Percentiles rank a stretch among this genome's conserved stretches.
Conservation (phyloP, 2,888 invertebrate species). For the Pseudococcus viburni region DNA sequence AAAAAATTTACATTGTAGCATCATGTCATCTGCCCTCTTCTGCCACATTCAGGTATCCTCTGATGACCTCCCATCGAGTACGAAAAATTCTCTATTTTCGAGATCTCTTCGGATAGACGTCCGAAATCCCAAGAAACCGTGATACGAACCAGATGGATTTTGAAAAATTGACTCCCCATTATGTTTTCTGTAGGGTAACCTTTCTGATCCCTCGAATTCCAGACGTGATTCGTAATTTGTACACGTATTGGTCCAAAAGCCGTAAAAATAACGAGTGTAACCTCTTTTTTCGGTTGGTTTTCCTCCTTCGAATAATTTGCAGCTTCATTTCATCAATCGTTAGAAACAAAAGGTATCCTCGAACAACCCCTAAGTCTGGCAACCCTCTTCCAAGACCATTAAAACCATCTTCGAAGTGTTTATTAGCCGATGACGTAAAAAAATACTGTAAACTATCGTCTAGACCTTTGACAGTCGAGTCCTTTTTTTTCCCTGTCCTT, state of each 20-base stretch:
- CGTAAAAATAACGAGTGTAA: constrained; percentile 26
- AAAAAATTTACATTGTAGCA: not conserved
- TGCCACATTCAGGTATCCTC: not conserved
- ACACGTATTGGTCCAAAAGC: not conserved
- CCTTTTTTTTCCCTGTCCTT: not conserved
- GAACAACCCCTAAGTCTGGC: constrained; percentile 37
- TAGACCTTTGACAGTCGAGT: constrained; percentile 40
- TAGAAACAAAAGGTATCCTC: constrained; percentile 22
- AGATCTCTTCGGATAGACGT: not conserved
- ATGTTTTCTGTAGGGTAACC: not conserved
- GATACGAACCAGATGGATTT: constrained; percentile 23
- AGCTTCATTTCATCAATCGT: constrained; percentile 49
- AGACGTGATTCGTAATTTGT: not conserved
- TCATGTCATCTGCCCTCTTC: not conserved
- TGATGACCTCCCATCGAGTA: not conserved
- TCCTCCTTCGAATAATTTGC: not conserved
- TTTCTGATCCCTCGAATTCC: not conserved
- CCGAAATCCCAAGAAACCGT: not conserved
- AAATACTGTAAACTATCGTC: constrained; percentile 51
- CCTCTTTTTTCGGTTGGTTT: not conserved
- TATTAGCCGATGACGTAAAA: constrained; percentile 57
- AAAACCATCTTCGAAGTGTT: constrained; percentile 43
- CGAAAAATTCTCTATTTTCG: not conserved
- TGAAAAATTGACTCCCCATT: not conserved
- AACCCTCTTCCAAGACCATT: constrained; percentile 49